Base-by-base conservation (phyloP, 2,113 vertebrate species). In the Sphaerodactylus townsendi region DNA sequence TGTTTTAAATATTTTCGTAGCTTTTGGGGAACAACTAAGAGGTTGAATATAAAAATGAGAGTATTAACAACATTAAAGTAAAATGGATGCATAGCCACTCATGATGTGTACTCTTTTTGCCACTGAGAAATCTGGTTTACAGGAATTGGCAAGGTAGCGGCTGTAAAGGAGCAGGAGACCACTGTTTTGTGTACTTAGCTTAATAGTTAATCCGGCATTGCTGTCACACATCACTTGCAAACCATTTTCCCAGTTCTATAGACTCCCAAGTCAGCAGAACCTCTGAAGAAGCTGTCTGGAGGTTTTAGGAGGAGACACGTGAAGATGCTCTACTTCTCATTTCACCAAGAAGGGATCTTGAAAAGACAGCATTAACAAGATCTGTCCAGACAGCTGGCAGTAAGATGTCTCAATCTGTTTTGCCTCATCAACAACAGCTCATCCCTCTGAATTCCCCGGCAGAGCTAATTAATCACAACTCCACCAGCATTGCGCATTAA, bases 401-500 rank as follows among this genome's bases (percentile, higher is more conserved):
- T 6, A 10, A 8, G 0, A 64, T 1, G 64, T 81, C 83, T 81
- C 79, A 13, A 66, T 0, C 82, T 88, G 83, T 0, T 53, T 33
- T 33, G 13, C 0, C 0, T 0, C 62, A 74, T 19, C 81, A 66
- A 1, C 81, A 48, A 10, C 25, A 90, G 50, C 0, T 46, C 0
- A 64, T 72, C 10, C 46, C 7, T 21, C 33, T 1, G 0, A 85
- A 81, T 2, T 76, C 66, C 64, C 0, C 9, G 77, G 79, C n/a
- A 85, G 83, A 0, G 69, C 19, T 25, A 23, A 68, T 25, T 89
- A 46, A 9, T 62, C 59, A 44, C 72, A 73, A 46, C 0, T 59
- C 87, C 87, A 74, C 82, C 88, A 73, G 88, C 69, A 28, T 4
- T 4, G 13, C 59, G 0, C 77, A 66, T 33, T 1, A 41, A 77